Evolutionary conservation across 2,113 vertebrate genomes (phyloP), one percentile per base, ranked within the genome.

Genomic region (Antennarius striatus): DNA sequence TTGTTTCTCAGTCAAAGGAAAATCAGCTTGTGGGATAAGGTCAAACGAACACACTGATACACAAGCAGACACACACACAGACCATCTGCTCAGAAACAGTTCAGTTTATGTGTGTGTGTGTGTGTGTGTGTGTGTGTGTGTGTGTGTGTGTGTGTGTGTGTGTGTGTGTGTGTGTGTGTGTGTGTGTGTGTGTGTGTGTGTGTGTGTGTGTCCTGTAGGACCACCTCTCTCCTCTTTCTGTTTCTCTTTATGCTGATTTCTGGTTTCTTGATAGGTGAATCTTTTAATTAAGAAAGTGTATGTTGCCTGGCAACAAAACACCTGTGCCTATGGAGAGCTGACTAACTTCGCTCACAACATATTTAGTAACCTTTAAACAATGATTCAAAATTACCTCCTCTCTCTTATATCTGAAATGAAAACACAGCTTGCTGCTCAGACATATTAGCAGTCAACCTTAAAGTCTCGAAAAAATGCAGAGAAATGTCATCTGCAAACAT

Each of bases 51-150:
- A 56, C 62, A 39, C 53, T 7, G 7, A 15, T 42, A 68, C 81
- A 70, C 67, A 79, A 60, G 29, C 36, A 10, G 56, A 83, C 56
- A 66, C 71, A 80, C 77, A 80, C 80, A 78, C 81, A 67, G 42
- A 75, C 91, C 90, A 91, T 91, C 89, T 90, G 90, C 75, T 90
- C 82, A 57, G 56, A 82, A 77, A 66, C 77, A 65, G 72, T 61
- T 61, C 56, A 71, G 80, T 71, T 71, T 86, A 71, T 81, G 56
- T 71, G 73, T 63, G 57, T 54, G 81, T 80, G 74, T 53, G 39
- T 63, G 22, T 65, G 30, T 45, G 50, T 59, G 64, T 46, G 53
- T 54, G 49, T 48, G 16, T 45, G 43, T 69, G 45, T 52, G 58
- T 48, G 10, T 63, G 70, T 56, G 22, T 58, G 47, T 29, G 22